Evolutionary conservation across 1,140 invertebrate species (phyloP).

Genomic region (Polypedilum vanderplanki): DNA sequence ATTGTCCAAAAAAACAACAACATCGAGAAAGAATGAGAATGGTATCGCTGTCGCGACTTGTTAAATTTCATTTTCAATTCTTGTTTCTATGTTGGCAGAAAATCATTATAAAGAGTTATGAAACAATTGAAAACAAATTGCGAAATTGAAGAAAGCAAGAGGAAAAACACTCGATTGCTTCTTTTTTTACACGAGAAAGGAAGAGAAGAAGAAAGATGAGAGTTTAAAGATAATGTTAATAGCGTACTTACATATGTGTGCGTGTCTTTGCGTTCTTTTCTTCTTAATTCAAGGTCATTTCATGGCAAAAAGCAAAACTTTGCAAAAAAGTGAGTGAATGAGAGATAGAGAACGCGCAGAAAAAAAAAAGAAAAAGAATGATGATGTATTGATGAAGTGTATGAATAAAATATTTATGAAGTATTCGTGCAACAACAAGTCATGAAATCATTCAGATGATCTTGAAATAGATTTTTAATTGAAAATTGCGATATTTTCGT

Average conservation of each 20-base stretch:
- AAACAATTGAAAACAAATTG: too few relatives aligned
- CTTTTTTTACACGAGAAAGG: too few relatives aligned
- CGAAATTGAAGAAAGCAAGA: too few relatives aligned
- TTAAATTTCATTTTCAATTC: too few relatives aligned
- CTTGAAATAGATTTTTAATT: slow-evolving; percentile 19
- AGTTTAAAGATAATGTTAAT: too few relatives aligned
- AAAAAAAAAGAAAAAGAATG: not conserved
- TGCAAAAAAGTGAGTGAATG: not conserved
- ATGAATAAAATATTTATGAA: not conserved
- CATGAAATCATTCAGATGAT: slow-evolving; percentile 5
- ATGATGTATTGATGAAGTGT: slow-evolving; percentile 9
- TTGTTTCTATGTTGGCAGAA: too few relatives aligned
- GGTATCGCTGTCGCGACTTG: slow-evolving; percentile 8
- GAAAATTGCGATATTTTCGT: slow-evolving; percentile 4
- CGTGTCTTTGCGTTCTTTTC: not conserved
- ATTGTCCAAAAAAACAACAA: not conserved
- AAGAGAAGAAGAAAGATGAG: too few relatives aligned
- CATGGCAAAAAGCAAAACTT: not conserved
- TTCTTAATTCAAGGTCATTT: slow-evolving; percentile 18
- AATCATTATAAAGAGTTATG: too few relatives aligned
- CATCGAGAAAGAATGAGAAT: not conserved
- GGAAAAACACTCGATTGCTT: too few relatives aligned
- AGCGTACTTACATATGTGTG: too few relatives aligned
- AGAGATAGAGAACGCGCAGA: not conserved
- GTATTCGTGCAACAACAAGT: slow-evolving; percentile 1